Evolutionary conservation across 2,888 invertebrate species (phyloP), one percentile per base, ranked within the genome.

Genomic region (Ecliptopera silaceata): DNA sequence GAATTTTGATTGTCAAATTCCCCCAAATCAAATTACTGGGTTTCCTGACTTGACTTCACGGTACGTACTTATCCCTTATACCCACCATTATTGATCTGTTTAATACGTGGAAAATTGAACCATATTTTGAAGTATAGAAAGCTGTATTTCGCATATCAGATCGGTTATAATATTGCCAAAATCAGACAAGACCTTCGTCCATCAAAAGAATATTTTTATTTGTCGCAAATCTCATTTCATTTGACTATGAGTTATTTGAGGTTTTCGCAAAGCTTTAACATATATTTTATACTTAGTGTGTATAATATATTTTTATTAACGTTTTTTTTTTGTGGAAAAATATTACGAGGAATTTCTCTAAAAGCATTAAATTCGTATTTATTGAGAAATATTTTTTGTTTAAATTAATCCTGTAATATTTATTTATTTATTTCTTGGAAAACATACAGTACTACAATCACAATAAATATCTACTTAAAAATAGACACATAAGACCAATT

Each of bases 201-300:
- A n/a, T 57, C 54, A 57, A 57, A 59, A 38, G 38, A 49, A 48
- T 58, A 55, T 55, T 55, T 62, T 47, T 56, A 49, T 62, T 53
- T 57, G 51, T 56, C 46, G 52, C 46, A 58, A 55, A 32, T 49
- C 38, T 17, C 29, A 58, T 56, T 58, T 58, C 34, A 31, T 29
- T 48, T 48, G 39, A 53, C n/a, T 46, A 45, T 32, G 22, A 22
- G 17, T 32, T 36, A 36, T 36, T 15, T 10, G 15, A 36, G 13
- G 26, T 26, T 4, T 26, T 26, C 4, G 20, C 4, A 20, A 4
- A 4, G 20, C 20, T n/a, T n/a, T n/a, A n/a, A n/a, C n/a, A n/a
- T n/a, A n/a, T n/a, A n/a, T n/a, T n/a, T n/a, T n/a, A n/a, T n/a
- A n/a, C n/a, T n/a, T n/a, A n/a, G n/a, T n/a, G n/a, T n/a, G n/a